Evolutionary conservation across 2,113 vertebrate species (phyloP).

Genomic region (Alligator sinensis): DNA sequence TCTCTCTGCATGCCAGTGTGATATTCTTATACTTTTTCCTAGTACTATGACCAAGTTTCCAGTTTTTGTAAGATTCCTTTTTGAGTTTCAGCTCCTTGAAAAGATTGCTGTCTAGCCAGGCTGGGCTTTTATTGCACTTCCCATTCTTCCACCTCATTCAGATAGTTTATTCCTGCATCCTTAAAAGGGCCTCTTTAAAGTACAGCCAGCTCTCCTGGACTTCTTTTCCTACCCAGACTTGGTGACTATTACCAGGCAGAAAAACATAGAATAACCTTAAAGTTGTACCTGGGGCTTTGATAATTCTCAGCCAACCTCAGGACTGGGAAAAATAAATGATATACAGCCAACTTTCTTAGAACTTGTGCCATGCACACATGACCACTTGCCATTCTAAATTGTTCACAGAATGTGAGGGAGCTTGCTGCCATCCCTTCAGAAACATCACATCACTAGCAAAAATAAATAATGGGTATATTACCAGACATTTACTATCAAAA

Average conservation of each 20-base stretch:
- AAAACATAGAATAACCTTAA: background rate
- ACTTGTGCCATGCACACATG: background rate
- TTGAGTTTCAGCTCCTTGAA: too few relatives aligned
- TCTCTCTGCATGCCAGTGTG: too few relatives aligned
- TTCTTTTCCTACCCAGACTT: background rate
- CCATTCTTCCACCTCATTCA: too few relatives aligned
- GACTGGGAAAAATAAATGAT: background rate
- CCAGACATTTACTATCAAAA: background rate
- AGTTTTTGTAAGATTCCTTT: too few relatives aligned
- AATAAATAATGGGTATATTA: background rate
- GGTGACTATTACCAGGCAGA: background rate
- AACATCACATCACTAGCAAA: background rate
- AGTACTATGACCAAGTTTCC: too few relatives aligned
- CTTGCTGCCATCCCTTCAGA: background rate
- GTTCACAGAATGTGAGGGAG: background rate
- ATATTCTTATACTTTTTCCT: too few relatives aligned
- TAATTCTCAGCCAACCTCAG: background rate
- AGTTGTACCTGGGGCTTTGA: background rate
- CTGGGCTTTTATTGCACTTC: too few relatives aligned
- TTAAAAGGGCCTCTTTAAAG: too few relatives aligned
- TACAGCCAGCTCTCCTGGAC: too few relatives aligned
- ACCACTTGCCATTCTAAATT: background rate
- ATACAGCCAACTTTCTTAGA: background rate
- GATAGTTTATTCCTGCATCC: too few relatives aligned
- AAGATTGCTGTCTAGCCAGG: too few relatives aligned